Conservation (phyloP, 2,888 invertebrate species). For the Apoda limacodes region DNA sequence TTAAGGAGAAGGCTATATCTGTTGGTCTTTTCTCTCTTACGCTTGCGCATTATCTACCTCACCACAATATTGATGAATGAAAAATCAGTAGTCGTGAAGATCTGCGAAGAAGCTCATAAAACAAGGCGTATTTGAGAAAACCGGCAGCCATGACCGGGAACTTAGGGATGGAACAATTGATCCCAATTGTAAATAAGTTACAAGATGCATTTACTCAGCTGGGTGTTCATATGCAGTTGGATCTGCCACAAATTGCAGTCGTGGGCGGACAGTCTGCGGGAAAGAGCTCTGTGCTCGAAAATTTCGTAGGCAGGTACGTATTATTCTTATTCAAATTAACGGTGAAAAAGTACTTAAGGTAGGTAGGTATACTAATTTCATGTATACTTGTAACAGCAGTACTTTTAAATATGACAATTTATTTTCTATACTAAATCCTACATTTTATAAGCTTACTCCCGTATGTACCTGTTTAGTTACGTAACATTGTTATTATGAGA, state of each 20-base stretch:
- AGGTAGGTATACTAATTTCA: not conserved
- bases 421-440: too few relatives aligned
- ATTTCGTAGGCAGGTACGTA: conserved; percentile 98
- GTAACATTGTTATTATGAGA: too few relatives aligned
- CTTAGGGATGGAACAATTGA: conserved; percentile 96
- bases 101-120: conserved; percentile 60
- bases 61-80: conserved; percentile 57
- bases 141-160: conserved; percentile 76
- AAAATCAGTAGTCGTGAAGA: conserved; percentile 56
- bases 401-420: too few relatives aligned
- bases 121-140: conserved; percentile 47
- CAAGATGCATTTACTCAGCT: conserved; percentile 99
- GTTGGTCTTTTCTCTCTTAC: conserved; percentile 31
- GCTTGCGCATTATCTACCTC: conserved; percentile 43
- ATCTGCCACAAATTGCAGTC: conserved; percentile 99
- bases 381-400: too few relatives aligned
- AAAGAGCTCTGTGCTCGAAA: conserved; percentile 99
- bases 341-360: not conserved
- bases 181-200: conserved; percentile 99
- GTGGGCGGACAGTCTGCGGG: conserved; percentile 99
- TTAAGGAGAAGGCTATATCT: too few relatives aligned
- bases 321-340: not conserved
- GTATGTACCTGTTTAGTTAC: too few relatives aligned
- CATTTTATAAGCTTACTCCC: too few relatives aligned
- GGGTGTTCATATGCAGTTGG: conserved; percentile 97